Percentiles rank a stretch among this genome's conserved stretches.
Evolutionary conservation across 30 jellyfish, hydroid and myxozoan species (phyloP).

Genomic region (Turritopsis dohrnii): DNA sequence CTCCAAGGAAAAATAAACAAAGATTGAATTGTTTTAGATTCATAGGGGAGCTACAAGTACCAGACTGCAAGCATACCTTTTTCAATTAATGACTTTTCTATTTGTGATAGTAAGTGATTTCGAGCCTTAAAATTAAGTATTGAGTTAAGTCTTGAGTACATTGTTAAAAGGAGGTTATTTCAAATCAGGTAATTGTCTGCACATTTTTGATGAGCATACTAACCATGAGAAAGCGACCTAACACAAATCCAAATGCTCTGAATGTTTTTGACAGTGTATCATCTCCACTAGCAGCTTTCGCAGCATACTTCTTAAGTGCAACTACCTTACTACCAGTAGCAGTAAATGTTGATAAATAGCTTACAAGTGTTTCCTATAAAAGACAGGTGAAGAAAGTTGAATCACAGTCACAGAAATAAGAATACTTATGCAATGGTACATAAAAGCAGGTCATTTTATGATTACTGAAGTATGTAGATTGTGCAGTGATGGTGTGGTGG

Average conservation of each 20-base stretch:
- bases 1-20: neutral
- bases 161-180: too few species aligned
- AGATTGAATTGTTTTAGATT: too few species aligned
- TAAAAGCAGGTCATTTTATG: too few species aligned
- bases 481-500: too few species aligned
- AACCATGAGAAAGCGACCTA: slow-evolving; percentile 8
- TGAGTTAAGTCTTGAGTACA: too few species aligned
- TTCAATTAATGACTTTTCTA: neutral
- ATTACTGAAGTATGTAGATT: too few species aligned
- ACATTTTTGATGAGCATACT: neutral
- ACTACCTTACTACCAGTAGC: slow-evolving; percentile 51
- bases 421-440: too few species aligned
- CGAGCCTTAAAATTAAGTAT: neutral
- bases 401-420: too few species aligned
- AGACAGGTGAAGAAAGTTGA: neutral
- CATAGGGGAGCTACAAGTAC: neutral
- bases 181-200: too few species aligned
- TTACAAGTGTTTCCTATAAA: slow-evolving; percentile 35
- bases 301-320: slow-evolving; percentile 29
- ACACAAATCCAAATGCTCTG: slow-evolving; percentile 24
- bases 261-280: slow-evolving; percentile 20
- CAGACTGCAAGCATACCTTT: neutral
- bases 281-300: slow-evolving; percentile 9
- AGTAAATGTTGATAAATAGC: slow-evolving; percentile 30
- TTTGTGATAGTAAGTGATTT: neutral